Base-by-base conservation (phyloP, 2,888 invertebrate genomes). In the Melipona beecheii region DNA sequence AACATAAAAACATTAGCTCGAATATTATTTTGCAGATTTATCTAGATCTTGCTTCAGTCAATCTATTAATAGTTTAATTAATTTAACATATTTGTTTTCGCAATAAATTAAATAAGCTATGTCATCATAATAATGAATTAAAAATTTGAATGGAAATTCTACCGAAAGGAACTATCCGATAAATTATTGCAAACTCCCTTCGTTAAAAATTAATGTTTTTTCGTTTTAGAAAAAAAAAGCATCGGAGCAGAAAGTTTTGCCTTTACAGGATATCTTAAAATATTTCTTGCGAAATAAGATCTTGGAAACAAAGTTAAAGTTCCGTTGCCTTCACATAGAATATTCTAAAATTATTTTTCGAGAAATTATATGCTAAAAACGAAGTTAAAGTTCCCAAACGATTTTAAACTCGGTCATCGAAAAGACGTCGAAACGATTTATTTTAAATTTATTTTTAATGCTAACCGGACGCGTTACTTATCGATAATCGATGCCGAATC, bases 401-500 rank as follows among this genome's bases (percentile, higher is more conserved):
- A 13, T n/a, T 43, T 50, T 21, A 11, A 58, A 58, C 65, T 19
- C 13, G 21, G 6, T 72, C 21, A 43, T 50, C n/a, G 17, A 13
- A 50, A 13, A n/a, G 5, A 56, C 24, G 15, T 31, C 27, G 17
- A 4, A 36, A 52, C 50, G 27, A 64, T 36, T 58, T 27, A 17
- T 52, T 75, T 43, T 76, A 43, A 60, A 64, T 36, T 58, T 27
- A 17, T 52, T 75, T 43, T 76, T 52, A 60, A 76, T 43, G 21
- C 21, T 19, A 36, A 4, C 58, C 24, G 36, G 36, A n/a, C 0
- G 27, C 43, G 27, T 9, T n/a, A 3, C 17, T n/a, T 62, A 49
- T 79, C 62, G 73, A 73, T 73, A 83, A 83, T 82, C 71, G 71
- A 83, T 82, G 62, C 36, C 21, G 66, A 75, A 66, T 43, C 54